phyloP scores from a whole-genome alignment of 2,113 vertebrate species.

The Zosterops hypoxanthus region DNA sequence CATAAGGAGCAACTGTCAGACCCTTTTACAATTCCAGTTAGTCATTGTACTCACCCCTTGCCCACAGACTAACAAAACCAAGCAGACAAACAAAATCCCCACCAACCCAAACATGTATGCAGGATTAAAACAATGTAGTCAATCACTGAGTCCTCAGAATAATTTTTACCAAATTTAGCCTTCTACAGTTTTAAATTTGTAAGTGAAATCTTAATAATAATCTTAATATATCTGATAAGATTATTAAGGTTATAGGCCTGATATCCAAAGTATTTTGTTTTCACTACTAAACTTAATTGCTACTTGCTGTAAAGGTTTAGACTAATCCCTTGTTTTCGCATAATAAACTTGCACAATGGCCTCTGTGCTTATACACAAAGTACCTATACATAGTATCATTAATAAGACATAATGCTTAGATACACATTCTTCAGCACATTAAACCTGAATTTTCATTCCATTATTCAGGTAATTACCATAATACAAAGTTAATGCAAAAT shows the following conservation, averaged over 20 bases:
- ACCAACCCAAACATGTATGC: background rate
- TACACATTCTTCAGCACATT: background rate
- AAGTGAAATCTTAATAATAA: background rate
- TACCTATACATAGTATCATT: background rate
- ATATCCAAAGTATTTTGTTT: background rate
- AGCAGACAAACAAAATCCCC: fast-evolving
- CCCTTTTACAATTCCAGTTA: background rate
- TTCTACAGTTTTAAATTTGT: background rate
- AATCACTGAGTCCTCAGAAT: background rate
- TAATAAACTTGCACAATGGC: background rate
- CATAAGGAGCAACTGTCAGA: background rate
- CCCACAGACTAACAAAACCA: background rate
- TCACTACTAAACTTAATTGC: background rate
- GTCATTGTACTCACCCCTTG: background rate
- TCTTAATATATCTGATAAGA: background rate
- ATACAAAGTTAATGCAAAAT: background rate
- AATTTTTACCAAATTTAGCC: background rate
- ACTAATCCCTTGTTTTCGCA: background rate
- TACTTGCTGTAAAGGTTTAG: background rate
- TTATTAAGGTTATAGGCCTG: background rate
- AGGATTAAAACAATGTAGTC: background rate
- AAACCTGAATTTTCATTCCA: background rate
- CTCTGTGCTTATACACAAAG: background rate
- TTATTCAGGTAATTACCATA: background rate
- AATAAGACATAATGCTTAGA: background rate